A percentile compares a stretch with the other conserved stretches of the same genome.
phyloP scores from a whole-genome alignment of 2,888 invertebrate species.

The Plebejus melissa region DNA sequence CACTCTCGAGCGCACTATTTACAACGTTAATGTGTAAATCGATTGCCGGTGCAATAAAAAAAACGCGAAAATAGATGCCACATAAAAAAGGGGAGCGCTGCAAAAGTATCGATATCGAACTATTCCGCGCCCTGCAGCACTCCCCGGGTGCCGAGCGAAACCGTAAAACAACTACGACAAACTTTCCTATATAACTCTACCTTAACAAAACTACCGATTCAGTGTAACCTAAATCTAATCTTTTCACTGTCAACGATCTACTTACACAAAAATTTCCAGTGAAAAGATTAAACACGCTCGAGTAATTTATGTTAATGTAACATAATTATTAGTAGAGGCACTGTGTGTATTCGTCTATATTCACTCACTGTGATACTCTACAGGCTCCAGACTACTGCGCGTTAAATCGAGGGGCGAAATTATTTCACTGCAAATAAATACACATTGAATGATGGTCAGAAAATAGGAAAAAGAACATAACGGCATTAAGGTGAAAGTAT shows the following conservation, averaged over 20 bases:
- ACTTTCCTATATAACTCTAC: conserved; percentile 49
- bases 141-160: conserved; percentile 42
- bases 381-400: conserved; percentile 36
- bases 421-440: background rate
- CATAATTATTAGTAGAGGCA: conserved; percentile 79
- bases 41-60: conserved; percentile 1
- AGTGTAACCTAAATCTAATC: conserved; percentile 67
- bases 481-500: background rate
- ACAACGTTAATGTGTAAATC: conserved; percentile 15
- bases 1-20: conserved; percentile 20
- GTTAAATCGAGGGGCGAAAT: conserved; percentile 22
- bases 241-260: conserved; percentile 53
- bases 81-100: background rate
- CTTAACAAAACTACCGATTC: conserved; percentile 62
- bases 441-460: background rate
- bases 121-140: conserved; percentile 30
- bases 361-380: conserved; percentile 40
- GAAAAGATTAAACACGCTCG: conserved; percentile 72
- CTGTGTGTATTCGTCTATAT: conserved; percentile 77
- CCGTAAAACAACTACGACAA: conserved; percentile 59
- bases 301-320: conserved; percentile 77
- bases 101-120: conserved; percentile 16
- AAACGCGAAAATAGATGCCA: conserved; percentile 25
- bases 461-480: background rate
- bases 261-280: conserved; percentile 44